phyloP scores from a whole-genome alignment of 2,888 invertebrate genomes.

The Callimorpha dominula region DNA sequence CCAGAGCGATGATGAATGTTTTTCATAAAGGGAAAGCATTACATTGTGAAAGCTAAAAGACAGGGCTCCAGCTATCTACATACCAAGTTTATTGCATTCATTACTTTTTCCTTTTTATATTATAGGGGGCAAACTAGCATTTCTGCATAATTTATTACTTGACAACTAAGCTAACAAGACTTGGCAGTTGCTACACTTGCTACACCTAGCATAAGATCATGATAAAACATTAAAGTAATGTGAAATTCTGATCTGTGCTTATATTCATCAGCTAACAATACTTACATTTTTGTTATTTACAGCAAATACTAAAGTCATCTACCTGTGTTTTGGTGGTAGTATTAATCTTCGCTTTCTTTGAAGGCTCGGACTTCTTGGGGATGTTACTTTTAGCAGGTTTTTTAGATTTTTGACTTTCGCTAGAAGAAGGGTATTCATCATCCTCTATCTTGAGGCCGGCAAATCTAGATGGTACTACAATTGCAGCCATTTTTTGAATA shows the following conservation, averaged over 20 bases:
- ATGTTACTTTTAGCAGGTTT: constrained; percentile 68
- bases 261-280: neutral
- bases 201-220: neutral
- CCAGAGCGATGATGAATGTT: too few species aligned
- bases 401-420: constrained; percentile 72
- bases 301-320: neutral
- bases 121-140: too few species aligned
- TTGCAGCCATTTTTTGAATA: constrained; percentile 84
- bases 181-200: too few species aligned
- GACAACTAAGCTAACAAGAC: too few species aligned
- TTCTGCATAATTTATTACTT: too few species aligned
- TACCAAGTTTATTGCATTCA: too few species aligned
- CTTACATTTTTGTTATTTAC: neutral
- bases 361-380: constrained; percentile 70
- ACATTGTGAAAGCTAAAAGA: too few species aligned
- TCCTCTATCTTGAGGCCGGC: constrained; percentile 91
- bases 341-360: constrained; percentile 69
- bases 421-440: constrained; percentile 85
- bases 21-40: too few species aligned
- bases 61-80: too few species aligned
- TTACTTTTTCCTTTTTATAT: too few species aligned
- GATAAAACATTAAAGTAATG: neutral
- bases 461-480: constrained; percentile 91
- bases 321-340: constrained; percentile 68
- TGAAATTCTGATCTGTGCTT: neutral